Percentiles rank a stretch among this genome's conserved stretches.
These are phyloP conservation scores for Tor tambroides DNA, from an alignment of 2,113 vertebrate genomes.

Conservation along the genomic window DNA sequence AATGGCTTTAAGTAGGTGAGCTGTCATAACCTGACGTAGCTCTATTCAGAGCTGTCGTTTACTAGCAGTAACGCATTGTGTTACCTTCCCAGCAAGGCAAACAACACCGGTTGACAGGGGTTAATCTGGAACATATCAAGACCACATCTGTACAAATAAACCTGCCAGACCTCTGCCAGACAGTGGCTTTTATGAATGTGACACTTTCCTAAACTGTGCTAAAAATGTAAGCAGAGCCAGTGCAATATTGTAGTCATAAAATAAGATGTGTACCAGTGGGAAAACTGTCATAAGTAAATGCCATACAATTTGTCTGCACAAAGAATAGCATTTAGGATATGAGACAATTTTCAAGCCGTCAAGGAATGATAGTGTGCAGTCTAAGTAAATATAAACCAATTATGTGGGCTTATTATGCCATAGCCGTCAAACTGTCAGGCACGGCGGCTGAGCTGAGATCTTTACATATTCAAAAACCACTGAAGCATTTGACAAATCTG, in stretches of 20 bases:
- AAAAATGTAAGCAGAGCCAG: background rate
- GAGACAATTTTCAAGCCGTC: constrained; percentile 58
- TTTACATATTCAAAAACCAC: constrained; percentile 77
- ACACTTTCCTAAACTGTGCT: background rate
- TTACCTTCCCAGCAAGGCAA: constrained; percentile 1
- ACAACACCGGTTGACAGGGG: background rate
- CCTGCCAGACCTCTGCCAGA: background rate
- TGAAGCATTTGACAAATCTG: constrained; percentile 76
- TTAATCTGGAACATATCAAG: background rate
- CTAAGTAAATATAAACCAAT: constrained; percentile 76
- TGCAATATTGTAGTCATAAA: background rate
- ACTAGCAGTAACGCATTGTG: background rate
- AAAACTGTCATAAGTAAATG: constrained; percentile 60
- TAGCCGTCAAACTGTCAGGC: constrained; percentile 73
- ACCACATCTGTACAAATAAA: constrained; percentile 27
- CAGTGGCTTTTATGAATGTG: background rate
- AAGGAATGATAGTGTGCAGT: constrained; percentile 68
- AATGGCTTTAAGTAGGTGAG: background rate
- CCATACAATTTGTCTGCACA: constrained; percentile 60
- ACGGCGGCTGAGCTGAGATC: constrained; percentile 65
- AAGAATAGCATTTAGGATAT: constrained; percentile 67
- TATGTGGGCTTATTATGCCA: constrained; percentile 72
- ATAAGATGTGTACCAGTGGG: constrained; percentile 24
- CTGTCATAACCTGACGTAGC: background rate
- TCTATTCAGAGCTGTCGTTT: constrained; percentile 22